Base-by-base conservation (phyloP, 2,888 invertebrate genomes). In the Lordiphosa andalusiaca region DNA sequence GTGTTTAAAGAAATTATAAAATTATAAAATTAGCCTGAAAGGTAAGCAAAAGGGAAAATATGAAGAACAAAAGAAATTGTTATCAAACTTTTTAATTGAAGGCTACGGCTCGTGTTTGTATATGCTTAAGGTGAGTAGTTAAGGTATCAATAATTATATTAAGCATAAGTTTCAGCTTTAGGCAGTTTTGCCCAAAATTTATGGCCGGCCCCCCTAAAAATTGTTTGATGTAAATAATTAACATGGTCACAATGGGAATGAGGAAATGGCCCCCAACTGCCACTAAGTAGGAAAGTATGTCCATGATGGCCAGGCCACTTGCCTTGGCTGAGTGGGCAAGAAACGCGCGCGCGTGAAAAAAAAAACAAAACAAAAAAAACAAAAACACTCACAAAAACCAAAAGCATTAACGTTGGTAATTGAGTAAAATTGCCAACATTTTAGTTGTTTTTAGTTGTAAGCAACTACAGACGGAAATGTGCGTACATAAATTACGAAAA, bases 201-300 rank as follows among this genome's bases (percentile, higher is more conserved):
- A 61, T 53, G 62, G 35, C 39, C 33, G 38, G 16, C 30, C 19
- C 16, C 13, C 19, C 16, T n/a, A 55, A 58, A 68, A 61, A 50
- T 16, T 68, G 62, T 61, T 70, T 67, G 58, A 61, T 67, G 68
- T 82, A 67, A 77, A 78, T 82, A 71, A 74, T 69, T 74, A 64
- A 67, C 39, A 44, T 62, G 53, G 23, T 48, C 51, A 36, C 30
- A 21, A 23, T 36, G 10, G 6, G 25, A 25, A 33, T n/a, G 35
- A n/a, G 44, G 21, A 21, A 10, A 9, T 23, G 9, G 30, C 30
- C 30, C 30, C 30, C 9, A 30, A 4, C 35, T 35, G 9, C n/a
- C 35, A n/a, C 7, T 30, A 30, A 30, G 30, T 30, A 30, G 3
- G 30, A 25, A 25, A 25, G 25, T 25, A 7, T 25, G 25, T 25